Evolutionary conservation across 2,113 vertebrate genomes (phyloP).

Genomic region (Amazona vittata): DNA sequence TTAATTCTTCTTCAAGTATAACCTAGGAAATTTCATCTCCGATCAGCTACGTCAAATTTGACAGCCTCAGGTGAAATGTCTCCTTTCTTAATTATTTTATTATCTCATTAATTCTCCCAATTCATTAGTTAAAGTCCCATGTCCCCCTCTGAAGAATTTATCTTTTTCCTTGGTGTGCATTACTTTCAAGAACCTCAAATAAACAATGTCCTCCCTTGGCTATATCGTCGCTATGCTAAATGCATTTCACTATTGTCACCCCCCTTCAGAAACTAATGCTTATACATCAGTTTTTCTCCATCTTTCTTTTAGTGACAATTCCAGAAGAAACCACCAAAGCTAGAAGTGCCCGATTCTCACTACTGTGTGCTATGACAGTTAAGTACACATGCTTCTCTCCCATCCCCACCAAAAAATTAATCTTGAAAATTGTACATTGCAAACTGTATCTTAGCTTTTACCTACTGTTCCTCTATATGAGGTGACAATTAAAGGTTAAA

Average conservation of each 20-base stretch:
- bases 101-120: slow-evolving; percentile 51
- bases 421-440: neutral
- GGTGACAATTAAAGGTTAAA: neutral
- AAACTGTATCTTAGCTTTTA: neutral
- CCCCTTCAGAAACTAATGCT: neutral
- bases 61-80: slow-evolving; percentile 51
- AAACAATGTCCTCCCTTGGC: slow-evolving; percentile 5
- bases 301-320: neutral
- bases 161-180: neutral
- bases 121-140: slow-evolving; percentile 2
- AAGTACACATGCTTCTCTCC: neutral
- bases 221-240: neutral
- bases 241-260: neutral
- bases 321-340: neutral
- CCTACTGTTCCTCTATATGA: neutral
- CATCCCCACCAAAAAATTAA: neutral
- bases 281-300: neutral
- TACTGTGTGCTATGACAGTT: neutral
- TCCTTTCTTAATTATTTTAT: slow-evolving; percentile 61
- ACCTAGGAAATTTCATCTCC: slow-evolving; percentile 47
- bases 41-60: slow-evolving; percentile 40
- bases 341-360: neutral
- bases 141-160: neutral
- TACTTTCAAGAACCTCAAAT: slow-evolving; percentile 27
- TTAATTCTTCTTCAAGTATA: slow-evolving; percentile 52